A percentile compares a stretch with the other conserved stretches of the same genome.
These are phyloP conservation scores for Luscinia luscinia DNA, from an alignment of 2,797 vertebrate genomes.

Conservation along the genomic window DNA sequence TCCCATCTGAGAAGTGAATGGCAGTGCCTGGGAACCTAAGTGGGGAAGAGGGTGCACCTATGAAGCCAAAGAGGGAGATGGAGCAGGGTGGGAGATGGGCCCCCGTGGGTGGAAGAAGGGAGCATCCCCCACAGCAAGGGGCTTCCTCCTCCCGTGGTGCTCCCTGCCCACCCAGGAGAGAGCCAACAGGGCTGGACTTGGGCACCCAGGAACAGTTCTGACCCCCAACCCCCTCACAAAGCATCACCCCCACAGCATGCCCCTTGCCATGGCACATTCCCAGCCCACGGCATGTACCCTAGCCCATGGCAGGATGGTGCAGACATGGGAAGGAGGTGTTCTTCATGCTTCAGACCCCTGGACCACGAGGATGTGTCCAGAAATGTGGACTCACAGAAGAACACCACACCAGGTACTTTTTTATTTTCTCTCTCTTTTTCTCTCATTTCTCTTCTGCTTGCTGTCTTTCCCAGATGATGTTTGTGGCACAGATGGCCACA, in stretches of 20 bases:
- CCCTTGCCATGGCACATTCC: background rate
- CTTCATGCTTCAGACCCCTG: background rate
- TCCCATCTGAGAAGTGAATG: background rate
- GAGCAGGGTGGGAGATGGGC: background rate
- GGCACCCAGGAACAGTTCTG: background rate
- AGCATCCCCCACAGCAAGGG: background rate
- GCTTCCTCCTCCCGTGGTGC: accelerated
- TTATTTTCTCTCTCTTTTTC: background rate
- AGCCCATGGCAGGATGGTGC: background rate
- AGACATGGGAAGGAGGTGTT: background rate
- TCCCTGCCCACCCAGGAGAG: background rate
- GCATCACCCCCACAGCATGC: background rate
- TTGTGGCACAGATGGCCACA: accelerated
- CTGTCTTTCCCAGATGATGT: accelerated
- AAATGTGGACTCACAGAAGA: accelerated
- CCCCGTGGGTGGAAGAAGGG: background rate
- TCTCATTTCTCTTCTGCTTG: background rate
- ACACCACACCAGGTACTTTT: background rate
- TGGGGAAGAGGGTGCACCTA: background rate
- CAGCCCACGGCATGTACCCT: background rate
- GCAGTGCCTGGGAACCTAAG: background rate
- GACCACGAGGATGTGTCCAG: background rate
- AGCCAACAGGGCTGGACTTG: background rate
- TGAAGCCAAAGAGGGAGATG: background rate
- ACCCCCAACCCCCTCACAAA: background rate